A percentile compares a stretch with the other conserved stretches of the same genome.
Evolutionary conservation across 35 echinoderm and acorn worm genomes (phyloP).

Genomic region (Apostichopus californicus): DNA sequence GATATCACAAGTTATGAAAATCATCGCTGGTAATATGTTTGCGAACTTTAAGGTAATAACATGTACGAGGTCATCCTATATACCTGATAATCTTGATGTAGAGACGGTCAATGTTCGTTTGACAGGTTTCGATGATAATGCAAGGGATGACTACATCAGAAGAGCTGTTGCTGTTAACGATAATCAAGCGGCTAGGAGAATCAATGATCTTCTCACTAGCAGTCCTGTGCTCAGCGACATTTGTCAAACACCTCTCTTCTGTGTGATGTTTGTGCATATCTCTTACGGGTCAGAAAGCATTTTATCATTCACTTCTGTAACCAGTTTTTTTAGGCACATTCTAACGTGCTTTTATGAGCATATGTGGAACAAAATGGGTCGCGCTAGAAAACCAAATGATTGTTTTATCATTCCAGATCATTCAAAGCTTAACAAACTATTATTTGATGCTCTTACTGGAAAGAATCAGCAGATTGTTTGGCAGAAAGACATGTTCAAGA

Average conservation of each 20-base stretch:
- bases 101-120: not conserved
- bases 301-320: not conserved
- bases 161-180: not conserved
- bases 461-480: too few relatives aligned
- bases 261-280: slow-evolving; percentile 26
- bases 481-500: too few relatives aligned
- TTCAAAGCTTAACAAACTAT: too few relatives aligned
- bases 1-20: not conserved
- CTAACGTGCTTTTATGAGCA: slow-evolving; percentile 15
- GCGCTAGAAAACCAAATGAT: too few relatives aligned
- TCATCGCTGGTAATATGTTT: slow-evolving; percentile 32
- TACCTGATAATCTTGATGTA: not conserved
- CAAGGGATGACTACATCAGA: not conserved
- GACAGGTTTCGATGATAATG: not conserved
- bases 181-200: not conserved
- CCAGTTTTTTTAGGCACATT: slow-evolving; percentile 17
- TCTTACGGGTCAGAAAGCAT: not conserved
- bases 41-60: not conserved
- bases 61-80: not conserved
- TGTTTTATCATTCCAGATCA: too few relatives aligned
- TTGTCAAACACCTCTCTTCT: slow-evolving; percentile 7
- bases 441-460: too few relatives aligned
- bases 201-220: not conserved
- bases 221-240: not conserved
- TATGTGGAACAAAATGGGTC: not conserved